Conservation (phyloP, 2,888 invertebrate species). For the Endotricha flammealis region DNA sequence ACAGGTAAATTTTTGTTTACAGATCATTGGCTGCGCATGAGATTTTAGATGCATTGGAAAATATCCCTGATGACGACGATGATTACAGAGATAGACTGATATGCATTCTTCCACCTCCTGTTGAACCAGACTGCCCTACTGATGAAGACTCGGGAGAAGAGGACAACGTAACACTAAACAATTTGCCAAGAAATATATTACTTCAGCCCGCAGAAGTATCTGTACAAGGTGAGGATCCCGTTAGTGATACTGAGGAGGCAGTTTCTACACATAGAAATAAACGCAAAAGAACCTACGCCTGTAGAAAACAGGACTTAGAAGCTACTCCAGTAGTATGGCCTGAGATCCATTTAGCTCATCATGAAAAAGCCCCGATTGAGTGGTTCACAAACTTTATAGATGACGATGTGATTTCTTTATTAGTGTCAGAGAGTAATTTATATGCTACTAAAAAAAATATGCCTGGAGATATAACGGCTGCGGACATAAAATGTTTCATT, state of each 20-base stretch:
- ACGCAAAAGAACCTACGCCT: slow-evolving; percentile 20
- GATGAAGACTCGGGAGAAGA: slow-evolving; percentile 24
- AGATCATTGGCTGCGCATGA: no score
- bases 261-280: slow-evolving; percentile 10
- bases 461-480: slow-evolving; percentile 24
- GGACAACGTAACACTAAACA: slow-evolving; percentile 24
- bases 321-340: no score
- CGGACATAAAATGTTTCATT: slow-evolving; percentile 25
- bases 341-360: no score
- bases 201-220: slow-evolving; percentile 22
- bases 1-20: no score
- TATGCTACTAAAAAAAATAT: slow-evolving; percentile 25
- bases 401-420: slow-evolving; percentile 24
- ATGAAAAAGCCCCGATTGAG: no score
- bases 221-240: slow-evolving; percentile 19
- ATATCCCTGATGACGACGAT: no score
- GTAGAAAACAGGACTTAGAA: no score
- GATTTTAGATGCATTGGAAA: no score
- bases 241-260: slow-evolving; percentile 19
- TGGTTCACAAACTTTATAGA: slow-evolving; percentile 20
- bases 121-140: no score
- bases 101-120: no score
- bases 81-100: no score
- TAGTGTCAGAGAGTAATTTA: no score
- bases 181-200: slow-evolving; percentile 23